phyloP scores from a whole-genome alignment of 2,797 vertebrate species.

The Oryzias dopingdopingensis region DNA sequence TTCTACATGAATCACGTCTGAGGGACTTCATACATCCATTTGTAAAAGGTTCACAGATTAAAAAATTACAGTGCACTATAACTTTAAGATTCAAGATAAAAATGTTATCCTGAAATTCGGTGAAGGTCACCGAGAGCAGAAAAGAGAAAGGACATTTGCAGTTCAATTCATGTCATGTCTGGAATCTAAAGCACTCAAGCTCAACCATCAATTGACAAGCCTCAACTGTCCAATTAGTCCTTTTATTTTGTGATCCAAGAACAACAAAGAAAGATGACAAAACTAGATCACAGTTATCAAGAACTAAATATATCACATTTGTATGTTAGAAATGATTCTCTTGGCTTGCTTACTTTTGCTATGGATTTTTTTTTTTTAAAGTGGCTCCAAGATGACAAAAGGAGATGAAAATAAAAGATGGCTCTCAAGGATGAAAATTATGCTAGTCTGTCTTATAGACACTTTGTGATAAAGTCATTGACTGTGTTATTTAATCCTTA shows the following conservation, averaged over 20 bases:
- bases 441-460: slow-evolving; percentile 37
- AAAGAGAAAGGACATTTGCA: slow-evolving; percentile 51
- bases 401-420: slow-evolving; percentile 74
- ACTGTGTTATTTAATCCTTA: slow-evolving; percentile 45
- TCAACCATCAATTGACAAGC: slow-evolving; percentile 68
- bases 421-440: slow-evolving; percentile 60
- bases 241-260: slow-evolving; percentile 74
- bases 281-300: slow-evolving; percentile 56
- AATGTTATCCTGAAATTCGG: slow-evolving; percentile 30
- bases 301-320: slow-evolving; percentile 68
- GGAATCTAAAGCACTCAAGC: slow-evolving; percentile 65
- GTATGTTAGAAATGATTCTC: slow-evolving; percentile 70
- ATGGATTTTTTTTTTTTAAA: slow-evolving; percentile 55
- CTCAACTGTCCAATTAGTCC: slow-evolving; percentile 72
- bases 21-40: not conserved
- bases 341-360: slow-evolving; percentile 27
- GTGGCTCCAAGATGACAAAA: slow-evolving; percentile 61
- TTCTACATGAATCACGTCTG: not conserved
- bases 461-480: slow-evolving; percentile 24
- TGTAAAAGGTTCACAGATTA: slow-evolving; percentile 25
- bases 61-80: slow-evolving; percentile 13
- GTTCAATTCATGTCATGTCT: slow-evolving; percentile 64
- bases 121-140: slow-evolving; percentile 65
- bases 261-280: slow-evolving; percentile 69
- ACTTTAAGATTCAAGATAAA: slow-evolving; percentile 42